Base-by-base conservation (phyloP, 1,140 invertebrate species). In the Drosophila athabasca region DNA sequence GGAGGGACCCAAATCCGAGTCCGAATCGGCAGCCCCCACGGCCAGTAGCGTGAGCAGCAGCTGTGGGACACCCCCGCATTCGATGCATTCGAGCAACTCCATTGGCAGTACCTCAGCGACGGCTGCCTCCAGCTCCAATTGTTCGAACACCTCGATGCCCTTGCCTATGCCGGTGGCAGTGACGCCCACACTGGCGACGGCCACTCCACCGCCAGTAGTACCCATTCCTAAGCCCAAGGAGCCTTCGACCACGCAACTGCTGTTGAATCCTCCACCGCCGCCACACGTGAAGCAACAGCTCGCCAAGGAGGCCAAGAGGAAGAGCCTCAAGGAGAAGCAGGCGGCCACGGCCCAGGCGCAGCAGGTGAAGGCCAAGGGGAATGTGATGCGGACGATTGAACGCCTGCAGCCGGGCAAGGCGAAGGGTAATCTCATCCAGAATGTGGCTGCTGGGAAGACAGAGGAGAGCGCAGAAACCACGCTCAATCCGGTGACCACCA, bases 341-440 rank as follows among this genome's bases (percentile, higher is more conserved):
- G 78, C 79, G 22, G 66, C 68, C 1, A 72, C 53, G 0, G 85
- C 75, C 0, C 84, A 83, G n/a, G 84, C 84, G 3, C 79, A 83
- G 52, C 90, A 91, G 58, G 72, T 82, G 6, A 78, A 92, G 7
- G 94, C 94, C 89, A 94, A 95, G 87, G 93, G 95, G 76, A 96
- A 96, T 92, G 93, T 96, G 53, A 95, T 96, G 90, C 93, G 96
- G 67, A 97, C 96, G 2, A 97, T 96, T 60, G 96, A 97, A 64
- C 92, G 96, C 46, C 91, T 97, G 22, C 96, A 97, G 79, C 96
- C 96, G 7, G 96, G 96, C 4, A 96, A 97, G 92, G 95, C 95
- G 73, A 97, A 97, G 92, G 96, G 96, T 2, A 97, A 96, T 92
- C 92, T 97, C n/a, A 92, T 96, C 15, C 92, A 92, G 59, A 93